phyloP scores from a whole-genome alignment of 2,888 invertebrate genomes.

The Timema cristinae region DNA sequence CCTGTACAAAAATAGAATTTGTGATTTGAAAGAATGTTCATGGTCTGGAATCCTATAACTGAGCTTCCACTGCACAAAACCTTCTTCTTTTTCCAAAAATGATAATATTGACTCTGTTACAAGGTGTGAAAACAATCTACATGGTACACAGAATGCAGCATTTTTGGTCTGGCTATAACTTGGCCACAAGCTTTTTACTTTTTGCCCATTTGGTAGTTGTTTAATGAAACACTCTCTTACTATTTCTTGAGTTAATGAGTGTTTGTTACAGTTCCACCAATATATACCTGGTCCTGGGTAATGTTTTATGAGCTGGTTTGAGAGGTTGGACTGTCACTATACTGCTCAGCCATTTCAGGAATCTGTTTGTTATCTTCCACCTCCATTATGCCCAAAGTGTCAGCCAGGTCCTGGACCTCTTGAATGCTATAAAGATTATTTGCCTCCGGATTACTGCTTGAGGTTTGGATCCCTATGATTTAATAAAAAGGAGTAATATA shows the following conservation, averaged over 20 bases:
- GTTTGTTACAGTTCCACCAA: conserved; percentile 3
- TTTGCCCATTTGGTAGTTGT: not conserved
- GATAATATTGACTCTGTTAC: not conserved
- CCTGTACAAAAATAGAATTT: too few relatives aligned
- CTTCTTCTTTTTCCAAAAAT: conserved; percentile 12
- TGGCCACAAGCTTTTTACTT: conserved; percentile 9
- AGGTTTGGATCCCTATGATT: too few relatives aligned
- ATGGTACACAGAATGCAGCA: conserved; percentile 10
- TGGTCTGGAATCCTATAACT: conserved; percentile 14
- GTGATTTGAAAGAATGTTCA: conserved; percentile 8
- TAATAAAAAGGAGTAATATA: too few relatives aligned
- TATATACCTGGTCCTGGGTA: conserved; percentile 9
- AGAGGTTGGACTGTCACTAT: not conserved
- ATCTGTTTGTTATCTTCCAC: too few relatives aligned
- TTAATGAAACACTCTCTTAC: not conserved
- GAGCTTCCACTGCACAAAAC: conserved; percentile 4
- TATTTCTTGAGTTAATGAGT: not conserved
- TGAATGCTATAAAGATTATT: too few relatives aligned
- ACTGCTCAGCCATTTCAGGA: not conserved
- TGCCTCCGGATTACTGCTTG: too few relatives aligned
- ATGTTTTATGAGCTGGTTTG: not conserved
- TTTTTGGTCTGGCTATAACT: conserved; percentile 7
- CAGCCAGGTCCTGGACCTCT: too few relatives aligned
- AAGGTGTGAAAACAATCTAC: conserved; percentile 13
- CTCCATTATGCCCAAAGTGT: too few relatives aligned